phyloP scores from a whole-genome alignment of 2,888 invertebrate species.

The Atethmia centrago region DNA sequence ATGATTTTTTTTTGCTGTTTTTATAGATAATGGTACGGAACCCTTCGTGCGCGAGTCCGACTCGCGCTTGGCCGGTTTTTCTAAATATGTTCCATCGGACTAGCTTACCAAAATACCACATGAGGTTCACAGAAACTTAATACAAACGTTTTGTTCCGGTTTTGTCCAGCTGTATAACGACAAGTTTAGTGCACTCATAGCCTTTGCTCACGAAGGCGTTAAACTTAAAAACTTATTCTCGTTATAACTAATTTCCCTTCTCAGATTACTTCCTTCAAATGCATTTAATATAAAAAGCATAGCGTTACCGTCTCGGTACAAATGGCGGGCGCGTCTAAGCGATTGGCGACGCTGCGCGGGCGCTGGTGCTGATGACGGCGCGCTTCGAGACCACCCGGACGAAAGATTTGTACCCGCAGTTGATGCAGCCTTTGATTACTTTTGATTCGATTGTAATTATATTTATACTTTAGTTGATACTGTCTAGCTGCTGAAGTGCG shows the following conservation, averaged over 20 bases:
- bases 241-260: conserved; percentile 39
- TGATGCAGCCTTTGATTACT: conserved; percentile 36
- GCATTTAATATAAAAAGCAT: conserved; percentile 36
- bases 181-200: background rate
- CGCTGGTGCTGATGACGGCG: conserved; percentile 60
- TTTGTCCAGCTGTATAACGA: background rate
- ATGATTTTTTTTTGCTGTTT: no score
- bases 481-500: background rate
- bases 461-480: conserved; percentile 33
- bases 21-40: no score
- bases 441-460: conserved; percentile 51
- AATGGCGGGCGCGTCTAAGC: conserved; percentile 60
- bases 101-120: no score
- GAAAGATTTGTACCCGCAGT: conserved; percentile 40
- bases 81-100: no score
- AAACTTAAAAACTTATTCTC: conserved; percentile 19
- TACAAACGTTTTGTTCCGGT: background rate
- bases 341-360: conserved; percentile 65
- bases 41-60: no score
- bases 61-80: no score
- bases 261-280: conserved; percentile 47
- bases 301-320: conserved; percentile 34
- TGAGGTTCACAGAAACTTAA: background rate
- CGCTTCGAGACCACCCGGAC: conserved; percentile 58
- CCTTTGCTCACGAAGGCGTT: conserved; percentile 6